phyloP scores from a whole-genome alignment of 2,888 invertebrate genomes.

The Volucella inanis region DNA sequence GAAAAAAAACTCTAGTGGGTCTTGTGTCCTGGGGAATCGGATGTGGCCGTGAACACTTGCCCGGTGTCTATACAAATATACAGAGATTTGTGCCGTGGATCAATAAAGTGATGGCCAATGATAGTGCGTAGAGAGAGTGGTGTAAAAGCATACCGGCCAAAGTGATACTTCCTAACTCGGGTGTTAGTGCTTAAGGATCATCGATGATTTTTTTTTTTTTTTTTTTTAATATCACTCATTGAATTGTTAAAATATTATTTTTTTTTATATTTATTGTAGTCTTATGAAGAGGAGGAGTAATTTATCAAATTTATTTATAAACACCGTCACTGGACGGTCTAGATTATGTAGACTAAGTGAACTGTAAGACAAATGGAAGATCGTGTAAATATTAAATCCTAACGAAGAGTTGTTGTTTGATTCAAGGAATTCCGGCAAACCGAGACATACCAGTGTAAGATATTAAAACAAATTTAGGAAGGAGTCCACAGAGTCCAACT shows the following conservation, averaged over 20 bases:
- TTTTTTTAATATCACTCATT: conserved; percentile 11
- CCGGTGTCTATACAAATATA: conserved; percentile 96
- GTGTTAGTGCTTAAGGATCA: conserved; percentile 72
- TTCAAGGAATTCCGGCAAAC: too few relatives aligned
- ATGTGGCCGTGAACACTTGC: conserved; percentile 94
- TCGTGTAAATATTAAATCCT: conserved; percentile 58
- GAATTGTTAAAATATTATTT: conserved; percentile 46
- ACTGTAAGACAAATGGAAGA: conserved; percentile 1
- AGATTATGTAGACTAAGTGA: conserved; percentile 18
- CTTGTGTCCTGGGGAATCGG: conserved; percentile 96
- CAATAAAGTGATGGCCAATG: conserved; percentile 88
- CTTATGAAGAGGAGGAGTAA: conserved; percentile 36
- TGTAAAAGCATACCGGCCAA: conserved; percentile 51
- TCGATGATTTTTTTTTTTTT: conserved; percentile 31
- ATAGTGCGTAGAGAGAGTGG: conserved; percentile 79
- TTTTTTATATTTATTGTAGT: conserved; percentile 66
- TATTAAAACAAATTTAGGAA: too few relatives aligned
- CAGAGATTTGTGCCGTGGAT: conserved; percentile 97
- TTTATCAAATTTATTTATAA: conserved; percentile 15
- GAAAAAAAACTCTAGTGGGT: conserved; percentile 93
- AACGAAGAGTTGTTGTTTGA: conserved; percentile 24
- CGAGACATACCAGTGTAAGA: too few relatives aligned
- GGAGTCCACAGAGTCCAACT: too few relatives aligned
- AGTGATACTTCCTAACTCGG: conserved; percentile 74
- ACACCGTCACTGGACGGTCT: conserved; percentile 8